Evolutionary conservation across 2,888 invertebrate species (phyloP).

Genomic region (Brassicogethes aeneus): DNA sequence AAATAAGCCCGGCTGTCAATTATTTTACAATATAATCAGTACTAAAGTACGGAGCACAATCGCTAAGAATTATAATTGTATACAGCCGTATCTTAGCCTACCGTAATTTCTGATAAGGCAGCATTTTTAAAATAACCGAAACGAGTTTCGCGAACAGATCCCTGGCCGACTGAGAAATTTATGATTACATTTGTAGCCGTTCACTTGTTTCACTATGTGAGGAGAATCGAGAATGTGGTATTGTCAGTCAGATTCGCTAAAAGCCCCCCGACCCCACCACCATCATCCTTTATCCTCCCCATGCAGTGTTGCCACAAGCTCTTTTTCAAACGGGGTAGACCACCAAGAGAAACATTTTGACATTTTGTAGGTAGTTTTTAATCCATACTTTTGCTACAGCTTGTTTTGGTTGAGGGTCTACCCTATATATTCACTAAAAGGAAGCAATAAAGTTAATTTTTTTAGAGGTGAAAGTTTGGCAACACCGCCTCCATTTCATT

Average conservation of each 20-base stretch:
- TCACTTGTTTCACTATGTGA: conserved; percentile 38
- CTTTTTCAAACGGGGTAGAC: too few relatives aligned
- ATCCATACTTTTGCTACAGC: too few relatives aligned
- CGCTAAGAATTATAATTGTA: conserved; percentile 34
- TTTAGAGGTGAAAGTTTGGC: too few relatives aligned
- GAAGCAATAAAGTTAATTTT: too few relatives aligned
- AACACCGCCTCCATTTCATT: too few relatives aligned
- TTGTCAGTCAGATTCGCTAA: conserved; percentile 32
- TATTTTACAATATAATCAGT: conserved; percentile 37
- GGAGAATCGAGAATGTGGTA: conserved; percentile 36
- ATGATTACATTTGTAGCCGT: conserved; percentile 39
- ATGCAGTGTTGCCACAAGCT: too few relatives aligned
- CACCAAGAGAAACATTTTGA: too few relatives aligned
- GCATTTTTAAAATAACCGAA: conserved; percentile 35
- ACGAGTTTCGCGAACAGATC: conserved; percentile 31
- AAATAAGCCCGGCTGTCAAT: conserved; percentile 26
- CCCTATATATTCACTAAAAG: too few relatives aligned
- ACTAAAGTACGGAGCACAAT: conserved; percentile 32
- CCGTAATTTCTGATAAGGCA: conserved; percentile 37
- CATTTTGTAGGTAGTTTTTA: too few relatives aligned
- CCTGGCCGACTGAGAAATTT: conserved; percentile 35
- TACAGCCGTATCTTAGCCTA: conserved; percentile 33
- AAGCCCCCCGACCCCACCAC: conserved; percentile 10
- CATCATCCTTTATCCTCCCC: too few relatives aligned
- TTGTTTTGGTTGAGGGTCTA: too few relatives aligned